Evolutionary conservation across 2,113 vertebrate genomes (phyloP).

Genomic region (Eira barbara): DNA sequence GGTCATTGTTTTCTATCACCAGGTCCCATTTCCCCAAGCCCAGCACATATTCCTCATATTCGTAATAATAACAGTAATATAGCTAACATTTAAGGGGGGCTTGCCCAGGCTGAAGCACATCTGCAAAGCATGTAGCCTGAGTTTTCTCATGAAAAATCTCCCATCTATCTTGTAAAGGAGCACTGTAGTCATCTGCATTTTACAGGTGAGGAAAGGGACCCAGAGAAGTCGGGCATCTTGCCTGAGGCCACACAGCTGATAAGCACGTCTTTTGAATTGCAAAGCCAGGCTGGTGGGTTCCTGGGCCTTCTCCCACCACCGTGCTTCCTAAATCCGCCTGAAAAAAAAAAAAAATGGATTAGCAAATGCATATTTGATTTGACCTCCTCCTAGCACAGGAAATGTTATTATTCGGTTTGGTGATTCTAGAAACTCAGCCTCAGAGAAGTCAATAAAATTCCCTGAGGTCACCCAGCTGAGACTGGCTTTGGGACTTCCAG

Average conservation of each 20-base stretch:
- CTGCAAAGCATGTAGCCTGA: background rate
- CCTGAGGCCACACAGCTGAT: background rate
- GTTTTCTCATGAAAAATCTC: background rate
- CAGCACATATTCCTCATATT: background rate
- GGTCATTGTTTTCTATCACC: background rate
- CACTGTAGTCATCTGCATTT: background rate
- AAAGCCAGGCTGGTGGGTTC: background rate
- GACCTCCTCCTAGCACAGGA: background rate
- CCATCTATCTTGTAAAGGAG: background rate
- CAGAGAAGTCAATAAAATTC: background rate
- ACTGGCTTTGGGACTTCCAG: background rate
- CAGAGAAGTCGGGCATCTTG: background rate
- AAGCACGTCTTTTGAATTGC: too few relatives aligned
- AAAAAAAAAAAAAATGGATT: background rate
- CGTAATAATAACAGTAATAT: background rate
- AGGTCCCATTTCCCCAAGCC: background rate
- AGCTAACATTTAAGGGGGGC: background rate
- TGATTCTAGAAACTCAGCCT: background rate
- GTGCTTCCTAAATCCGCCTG: background rate
- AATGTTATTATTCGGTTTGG: background rate
- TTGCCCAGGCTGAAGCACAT: background rate
- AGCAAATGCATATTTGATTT: background rate
- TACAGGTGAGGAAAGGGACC: background rate
- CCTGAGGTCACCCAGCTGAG: background rate
- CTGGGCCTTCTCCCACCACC: background rate